Conservation (phyloP, 2,113 vertebrate species). For the Tapirus terrestris region DNA sequence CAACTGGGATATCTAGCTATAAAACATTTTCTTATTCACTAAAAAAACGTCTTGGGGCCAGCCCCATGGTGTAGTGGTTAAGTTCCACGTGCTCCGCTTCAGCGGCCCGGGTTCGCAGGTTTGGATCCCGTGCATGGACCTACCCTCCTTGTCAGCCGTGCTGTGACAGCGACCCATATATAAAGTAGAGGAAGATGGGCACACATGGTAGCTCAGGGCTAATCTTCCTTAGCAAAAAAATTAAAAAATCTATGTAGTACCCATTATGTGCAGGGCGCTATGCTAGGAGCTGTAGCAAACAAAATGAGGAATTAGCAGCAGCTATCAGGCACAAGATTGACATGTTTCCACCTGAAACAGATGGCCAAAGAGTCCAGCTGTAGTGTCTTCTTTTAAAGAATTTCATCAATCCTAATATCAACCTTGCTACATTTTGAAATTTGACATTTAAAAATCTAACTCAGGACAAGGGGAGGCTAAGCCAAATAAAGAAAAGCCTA, state of each 20-base stretch:
- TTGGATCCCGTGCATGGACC: too few relatives aligned
- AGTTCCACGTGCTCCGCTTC: too few relatives aligned
- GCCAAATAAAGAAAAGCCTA: slow-evolving; percentile 38
- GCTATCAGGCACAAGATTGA: not conserved
- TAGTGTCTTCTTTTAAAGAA: slow-evolving; percentile 9
- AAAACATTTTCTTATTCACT: not conserved
- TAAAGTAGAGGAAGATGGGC: too few relatives aligned
- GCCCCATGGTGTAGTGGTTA: too few relatives aligned
- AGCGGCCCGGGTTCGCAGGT: too few relatives aligned
- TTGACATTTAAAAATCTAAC: slow-evolving; percentile 52
- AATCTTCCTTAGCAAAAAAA: too few relatives aligned
- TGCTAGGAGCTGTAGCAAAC: not conserved
- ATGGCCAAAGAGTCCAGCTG: not conserved
- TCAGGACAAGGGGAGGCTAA: slow-evolving; percentile 15
- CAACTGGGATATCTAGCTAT: not conserved
- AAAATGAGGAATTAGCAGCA: not conserved
- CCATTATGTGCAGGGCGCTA: not conserved
- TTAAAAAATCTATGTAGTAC: not conserved
- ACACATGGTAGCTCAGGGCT: too few relatives aligned
- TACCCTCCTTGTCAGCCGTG: too few relatives aligned
- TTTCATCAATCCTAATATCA: not conserved
- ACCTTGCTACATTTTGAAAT: slow-evolving; percentile 46
- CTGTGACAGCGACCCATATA: too few relatives aligned
- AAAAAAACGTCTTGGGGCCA: too few relatives aligned
- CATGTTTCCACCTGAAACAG: not conserved